Evolutionary conservation across 2,888 invertebrate species (phyloP), one percentile per base, ranked within the genome.

Genomic region (Epinotia nisella): DNA sequence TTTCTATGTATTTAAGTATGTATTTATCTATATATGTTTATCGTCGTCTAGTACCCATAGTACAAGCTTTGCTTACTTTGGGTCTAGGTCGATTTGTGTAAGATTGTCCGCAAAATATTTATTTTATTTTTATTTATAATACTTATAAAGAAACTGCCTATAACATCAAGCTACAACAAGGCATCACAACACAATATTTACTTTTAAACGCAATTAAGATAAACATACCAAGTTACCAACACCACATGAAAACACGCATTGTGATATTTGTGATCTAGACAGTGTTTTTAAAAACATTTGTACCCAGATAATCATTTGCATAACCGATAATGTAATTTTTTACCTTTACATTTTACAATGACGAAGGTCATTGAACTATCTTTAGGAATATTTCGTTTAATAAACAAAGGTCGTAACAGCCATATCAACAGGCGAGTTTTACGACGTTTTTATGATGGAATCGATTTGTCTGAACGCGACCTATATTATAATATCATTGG

Each of bases 281-380:
- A 39, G 13, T 72, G 58, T 68, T 72, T 72, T 68, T 56, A 69
- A 68, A 51, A 64, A 69, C 69, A 73, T 51, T 56, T 58, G 64
- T 17, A 41, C 39, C 55, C 61, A 13, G 73, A 69, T 73, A 59
- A 58, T 51, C 49, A 73, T 73, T 69, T 64, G 59, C 69, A 64
- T 73, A 64, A 67, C n/a, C 56, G 49, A 62, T 39, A 49, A 70
- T 53, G 13, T 24, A 53, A 51, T 58, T 51, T n/a, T 73, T 53
- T 64, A 64, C 64, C 53, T 73, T 53, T 64, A 24, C 56, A 69
- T 39, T 68, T 39, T 64, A 59, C 73, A 73, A 73, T 53, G 73
- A 59, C 73, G 21, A 41, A 21, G 19, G 73, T 73, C 68, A 64
- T 3, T 59, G 73, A 69, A 73, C 73, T 64, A 2, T 53, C 24